A percentile compares a stretch with the other conserved stretches of the same genome.
Conservation (phyloP, 2,113 vertebrate species). For the Rhodinocichla rosea region DNA sequence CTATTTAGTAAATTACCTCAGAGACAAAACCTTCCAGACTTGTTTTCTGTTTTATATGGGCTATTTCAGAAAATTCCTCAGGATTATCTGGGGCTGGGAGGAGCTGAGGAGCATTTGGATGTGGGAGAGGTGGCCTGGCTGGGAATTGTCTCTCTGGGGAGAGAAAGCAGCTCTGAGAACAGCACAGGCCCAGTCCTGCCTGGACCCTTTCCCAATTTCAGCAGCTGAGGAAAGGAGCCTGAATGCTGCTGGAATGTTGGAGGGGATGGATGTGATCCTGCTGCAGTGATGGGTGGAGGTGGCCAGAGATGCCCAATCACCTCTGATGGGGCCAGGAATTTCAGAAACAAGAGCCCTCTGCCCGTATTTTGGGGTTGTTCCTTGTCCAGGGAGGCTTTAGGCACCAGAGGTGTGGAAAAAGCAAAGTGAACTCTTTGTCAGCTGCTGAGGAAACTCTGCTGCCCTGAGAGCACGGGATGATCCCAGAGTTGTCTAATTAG, state of each 20-base stretch:
- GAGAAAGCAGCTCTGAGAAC: neutral
- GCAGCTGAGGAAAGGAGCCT: neutral
- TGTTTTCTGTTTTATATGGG: neutral
- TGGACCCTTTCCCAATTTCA: neutral
- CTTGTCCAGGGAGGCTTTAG: neutral
- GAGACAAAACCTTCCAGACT: neutral
- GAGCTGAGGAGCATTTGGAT: neutral
- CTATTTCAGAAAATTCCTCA: neutral
- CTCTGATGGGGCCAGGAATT: neutral
- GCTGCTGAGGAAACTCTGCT: neutral
- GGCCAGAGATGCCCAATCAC: neutral
- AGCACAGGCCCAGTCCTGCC: neutral
- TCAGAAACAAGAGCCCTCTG: neutral
- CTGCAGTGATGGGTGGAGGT: neutral
- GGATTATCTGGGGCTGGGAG: neutral
- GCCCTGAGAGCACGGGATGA: neutral
- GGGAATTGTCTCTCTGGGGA: neutral
- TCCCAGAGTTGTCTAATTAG: neutral
- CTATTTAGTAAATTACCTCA: neutral
- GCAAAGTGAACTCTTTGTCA: neutral
- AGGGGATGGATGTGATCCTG: neutral
- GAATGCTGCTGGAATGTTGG: accelerated
- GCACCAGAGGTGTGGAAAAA: neutral
- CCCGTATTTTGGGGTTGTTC: neutral
- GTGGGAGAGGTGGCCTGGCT: neutral